Percentiles rank a stretch among this genome's conserved stretches.
These are phyloP conservation scores for Schizopygopsis malacanthus DNA, from an alignment of 2,797 vertebrate species.

Conservation along the genomic window DNA sequence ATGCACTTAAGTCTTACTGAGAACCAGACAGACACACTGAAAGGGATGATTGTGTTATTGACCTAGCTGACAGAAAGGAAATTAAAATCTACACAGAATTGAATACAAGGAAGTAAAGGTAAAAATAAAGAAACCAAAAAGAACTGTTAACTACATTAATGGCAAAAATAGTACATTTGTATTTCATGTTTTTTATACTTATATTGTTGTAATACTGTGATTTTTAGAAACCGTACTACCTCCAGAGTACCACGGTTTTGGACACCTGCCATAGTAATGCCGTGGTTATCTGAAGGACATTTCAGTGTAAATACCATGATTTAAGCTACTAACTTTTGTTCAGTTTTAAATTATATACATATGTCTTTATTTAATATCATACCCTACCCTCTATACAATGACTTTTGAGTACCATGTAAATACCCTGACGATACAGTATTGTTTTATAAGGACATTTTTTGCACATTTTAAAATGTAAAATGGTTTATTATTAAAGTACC, in stretches of 20 bases:
- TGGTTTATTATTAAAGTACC: not conserved
- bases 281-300: not conserved
- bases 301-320: not conserved
- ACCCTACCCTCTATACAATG: too few relatives aligned
- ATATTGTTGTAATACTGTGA: not conserved
- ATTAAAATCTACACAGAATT: conserved; percentile 2
- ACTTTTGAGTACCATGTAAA: not conserved
- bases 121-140: not conserved
- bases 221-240: not conserved
- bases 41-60: conserved; percentile 66
- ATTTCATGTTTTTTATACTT: conserved; percentile 7
- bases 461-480: not conserved
- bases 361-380: too few relatives aligned
- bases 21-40: conserved; percentile 56
- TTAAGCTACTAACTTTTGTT: not conserved
- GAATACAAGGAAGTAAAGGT: conserved; percentile 1
- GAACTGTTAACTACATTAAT: not conserved
- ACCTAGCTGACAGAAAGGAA: conserved; percentile 52
- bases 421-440: not conserved
- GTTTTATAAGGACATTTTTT: not conserved
- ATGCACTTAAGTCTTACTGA: conserved; percentile 66
- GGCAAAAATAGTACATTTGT: not conserved
- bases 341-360: too few relatives aligned
- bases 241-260: not conserved
- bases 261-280: too few relatives aligned